These are phyloP conservation scores for Coleophora flavipennella DNA, from an alignment of 2,888 invertebrate genomes.

Conservation along the genomic window DNA sequence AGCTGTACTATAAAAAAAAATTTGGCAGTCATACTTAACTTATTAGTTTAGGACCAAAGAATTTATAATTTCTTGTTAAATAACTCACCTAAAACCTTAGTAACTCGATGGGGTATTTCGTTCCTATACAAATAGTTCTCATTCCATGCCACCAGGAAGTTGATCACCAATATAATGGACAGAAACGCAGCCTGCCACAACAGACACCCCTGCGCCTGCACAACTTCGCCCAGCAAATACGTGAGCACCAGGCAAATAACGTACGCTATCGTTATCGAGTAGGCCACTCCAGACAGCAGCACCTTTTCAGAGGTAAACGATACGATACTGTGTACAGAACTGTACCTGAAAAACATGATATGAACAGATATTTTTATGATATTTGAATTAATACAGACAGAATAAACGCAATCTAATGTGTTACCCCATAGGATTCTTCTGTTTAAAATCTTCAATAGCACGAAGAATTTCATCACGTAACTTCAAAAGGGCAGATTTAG, in stretches of 20 bases:
- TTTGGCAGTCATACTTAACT: no score
- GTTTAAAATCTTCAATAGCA: slow-evolving; percentile 76
- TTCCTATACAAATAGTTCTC: slow-evolving; percentile 62
- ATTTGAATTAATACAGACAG: not conserved
- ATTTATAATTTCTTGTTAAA: no score
- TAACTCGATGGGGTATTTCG: slow-evolving; percentile 70
- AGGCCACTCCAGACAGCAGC: slow-evolving; percentile 55
- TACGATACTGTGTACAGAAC: slow-evolving; percentile 46
- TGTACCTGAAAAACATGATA: slow-evolving; percentile 37
- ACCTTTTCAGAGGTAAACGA: slow-evolving; percentile 65
- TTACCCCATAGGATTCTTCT: slow-evolving; percentile 65
- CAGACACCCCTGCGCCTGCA: slow-evolving; percentile 51
- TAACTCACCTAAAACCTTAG: slow-evolving; percentile 61
- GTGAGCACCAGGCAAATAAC: slow-evolving; percentile 53
- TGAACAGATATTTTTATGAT: not conserved
- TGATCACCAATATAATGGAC: slow-evolving; percentile 51
- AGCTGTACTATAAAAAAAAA: no score
- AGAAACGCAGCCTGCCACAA: slow-evolving; percentile 60
- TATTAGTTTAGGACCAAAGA: no score
- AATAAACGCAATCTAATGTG: not conserved
- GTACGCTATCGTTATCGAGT: slow-evolving; percentile 52
- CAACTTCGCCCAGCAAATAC: slow-evolving; percentile 51
- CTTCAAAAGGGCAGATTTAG: slow-evolving; percentile 77
- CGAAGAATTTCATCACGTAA: slow-evolving; percentile 79
- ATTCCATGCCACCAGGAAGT: slow-evolving; percentile 58